Evolutionary conservation across 2,797 vertebrate species (phyloP).

Genomic region (Adelosebastes latens): DNA sequence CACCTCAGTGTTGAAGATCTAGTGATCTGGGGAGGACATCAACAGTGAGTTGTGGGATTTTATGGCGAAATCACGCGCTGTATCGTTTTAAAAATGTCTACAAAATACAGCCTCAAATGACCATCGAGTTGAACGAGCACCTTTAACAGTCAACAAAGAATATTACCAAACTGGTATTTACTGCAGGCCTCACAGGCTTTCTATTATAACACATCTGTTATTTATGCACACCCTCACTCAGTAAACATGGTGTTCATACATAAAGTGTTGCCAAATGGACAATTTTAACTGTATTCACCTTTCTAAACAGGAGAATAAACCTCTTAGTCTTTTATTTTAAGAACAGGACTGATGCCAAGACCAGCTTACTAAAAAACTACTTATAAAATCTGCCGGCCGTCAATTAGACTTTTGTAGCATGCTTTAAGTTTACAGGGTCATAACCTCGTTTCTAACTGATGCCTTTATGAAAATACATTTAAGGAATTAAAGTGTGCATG

Average conservation of each 20-base stretch:
- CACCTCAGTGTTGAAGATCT: not conserved
- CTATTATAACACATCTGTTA: not conserved
- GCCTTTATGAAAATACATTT: not conserved
- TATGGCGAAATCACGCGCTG: not conserved
- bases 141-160: not conserved
- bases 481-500: not conserved
- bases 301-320: slow-evolving; percentile 52
- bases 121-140: not conserved
- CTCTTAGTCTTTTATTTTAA: slow-evolving; percentile 67
- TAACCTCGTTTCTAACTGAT: not conserved
- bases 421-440: not conserved
- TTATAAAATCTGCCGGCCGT: slow-evolving; percentile 37
- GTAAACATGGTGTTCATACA: not conserved
- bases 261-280: not conserved
- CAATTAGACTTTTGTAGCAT: not conserved
- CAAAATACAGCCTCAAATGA: not conserved
- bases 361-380: slow-evolving; percentile 45
- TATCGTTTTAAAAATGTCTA: not conserved
- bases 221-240: not conserved
- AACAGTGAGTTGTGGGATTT: not conserved
- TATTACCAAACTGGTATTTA: not conserved
- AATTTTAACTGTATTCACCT: slow-evolving; percentile 16
- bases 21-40: not conserved
- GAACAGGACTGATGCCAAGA: slow-evolving; percentile 34
- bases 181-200: not conserved